A percentile compares a stretch with the other conserved stretches of the same genome.
phyloP scores from a whole-genome alignment of 1,140 invertebrate genomes.

The Metopolophium dirhodum region DNA sequence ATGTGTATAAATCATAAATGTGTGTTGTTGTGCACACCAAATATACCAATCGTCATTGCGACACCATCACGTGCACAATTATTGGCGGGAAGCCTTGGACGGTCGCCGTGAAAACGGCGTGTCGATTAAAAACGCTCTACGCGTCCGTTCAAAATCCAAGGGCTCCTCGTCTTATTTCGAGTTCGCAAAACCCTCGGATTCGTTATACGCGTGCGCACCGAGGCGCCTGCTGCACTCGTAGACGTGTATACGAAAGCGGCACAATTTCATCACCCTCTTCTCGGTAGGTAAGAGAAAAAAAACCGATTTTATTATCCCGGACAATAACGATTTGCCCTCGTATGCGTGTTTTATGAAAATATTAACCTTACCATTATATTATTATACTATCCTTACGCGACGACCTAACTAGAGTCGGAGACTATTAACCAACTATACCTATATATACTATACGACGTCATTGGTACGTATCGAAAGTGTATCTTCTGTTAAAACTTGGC shows the following conservation, averaged over 20 bases:
- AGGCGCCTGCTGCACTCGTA: background rate
- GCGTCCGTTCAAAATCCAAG: slow-evolving; percentile 20
- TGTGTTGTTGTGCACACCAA: background rate
- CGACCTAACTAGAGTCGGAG: background rate
- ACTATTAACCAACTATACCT: background rate
- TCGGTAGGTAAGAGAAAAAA: background rate
- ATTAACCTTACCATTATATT: no score
- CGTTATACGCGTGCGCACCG: background rate
- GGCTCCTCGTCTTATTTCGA: background rate
- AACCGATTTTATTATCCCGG: background rate
- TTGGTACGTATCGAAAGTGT: no score
- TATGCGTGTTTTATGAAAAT: background rate
- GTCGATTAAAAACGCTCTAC: slow-evolving; percentile 18
- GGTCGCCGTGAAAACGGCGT: background rate
- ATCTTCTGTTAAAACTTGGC: no score
- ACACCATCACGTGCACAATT: background rate
- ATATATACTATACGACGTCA: background rate
- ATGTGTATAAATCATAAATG: background rate
- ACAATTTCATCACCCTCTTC: background rate
- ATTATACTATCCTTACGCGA: background rate
- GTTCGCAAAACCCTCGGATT: slow-evolving; percentile 23
- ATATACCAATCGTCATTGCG: background rate
- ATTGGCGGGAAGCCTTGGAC: slow-evolving; percentile 9
- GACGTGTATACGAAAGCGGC: background rate
- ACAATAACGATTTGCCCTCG: background rate